phyloP scores from a whole-genome alignment of 2,888 invertebrate species.

The Scotopteryx bipunctaria region DNA sequence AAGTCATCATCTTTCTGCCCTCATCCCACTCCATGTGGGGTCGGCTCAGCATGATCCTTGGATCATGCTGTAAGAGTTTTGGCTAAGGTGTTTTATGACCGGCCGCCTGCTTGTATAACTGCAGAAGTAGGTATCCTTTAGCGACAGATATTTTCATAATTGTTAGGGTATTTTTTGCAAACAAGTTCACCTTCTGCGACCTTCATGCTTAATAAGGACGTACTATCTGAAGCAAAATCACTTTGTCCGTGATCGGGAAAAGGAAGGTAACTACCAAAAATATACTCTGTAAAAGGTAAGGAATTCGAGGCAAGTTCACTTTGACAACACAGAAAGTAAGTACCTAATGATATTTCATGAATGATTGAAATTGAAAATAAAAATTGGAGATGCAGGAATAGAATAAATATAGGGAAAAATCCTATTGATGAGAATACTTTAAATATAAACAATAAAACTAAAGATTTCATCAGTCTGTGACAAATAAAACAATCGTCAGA shows the following conservation, averaged over 20 bases:
- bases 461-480: neutral
- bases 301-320: slow-evolving; percentile 2
- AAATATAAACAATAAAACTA: neutral
- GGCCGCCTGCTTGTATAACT: too few species aligned
- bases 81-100: too few species aligned
- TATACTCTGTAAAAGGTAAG: neutral
- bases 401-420: neutral
- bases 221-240: neutral
- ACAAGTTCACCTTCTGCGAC: neutral
- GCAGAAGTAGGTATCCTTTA: too few species aligned
- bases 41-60: too few species aligned
- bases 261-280: slow-evolving; percentile 10
- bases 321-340: neutral
- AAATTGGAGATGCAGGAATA: neutral
- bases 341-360: neutral
- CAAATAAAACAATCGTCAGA: neutral
- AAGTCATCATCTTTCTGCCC: too few species aligned
- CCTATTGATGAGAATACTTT: neutral
- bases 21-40: too few species aligned
- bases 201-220: neutral
- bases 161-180: too few species aligned
- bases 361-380: neutral
- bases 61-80: too few species aligned
- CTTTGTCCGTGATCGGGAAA: slow-evolving; percentile 1
- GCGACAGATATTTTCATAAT: too few species aligned